phyloP scores from a whole-genome alignment of 2,797 vertebrate species.

The Argyrosomus regius region DNA sequence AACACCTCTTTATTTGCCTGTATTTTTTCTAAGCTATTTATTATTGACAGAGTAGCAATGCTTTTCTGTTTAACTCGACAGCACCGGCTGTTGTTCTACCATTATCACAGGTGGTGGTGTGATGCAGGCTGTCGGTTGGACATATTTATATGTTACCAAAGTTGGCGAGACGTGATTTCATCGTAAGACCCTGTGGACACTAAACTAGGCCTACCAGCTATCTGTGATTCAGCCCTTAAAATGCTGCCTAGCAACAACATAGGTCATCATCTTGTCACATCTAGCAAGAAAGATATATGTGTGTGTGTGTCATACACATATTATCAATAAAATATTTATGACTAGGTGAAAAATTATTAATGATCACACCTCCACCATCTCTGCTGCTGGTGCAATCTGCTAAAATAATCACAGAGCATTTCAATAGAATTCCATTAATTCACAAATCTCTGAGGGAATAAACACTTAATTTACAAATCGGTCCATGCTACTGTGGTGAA shows the following conservation, averaged over 20 bases:
- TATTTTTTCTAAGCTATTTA: conserved; percentile 8
- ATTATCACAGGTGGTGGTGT: conserved; percentile 28
- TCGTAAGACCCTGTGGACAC: conserved; percentile 9
- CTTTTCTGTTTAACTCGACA: conserved; percentile 22
- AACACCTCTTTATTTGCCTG: conserved; percentile 26
- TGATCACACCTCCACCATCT: conserved; percentile 2
- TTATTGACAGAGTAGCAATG: conserved; percentile 20
- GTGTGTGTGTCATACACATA: background rate
- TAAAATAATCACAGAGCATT: conserved; percentile 36
- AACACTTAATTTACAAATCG: conserved; percentile 80
- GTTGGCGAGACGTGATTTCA: background rate
- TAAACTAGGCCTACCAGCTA: background rate
- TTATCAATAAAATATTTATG: background rate
- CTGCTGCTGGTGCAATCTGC: conserved; percentile 13
- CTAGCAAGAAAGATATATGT: conserved; percentile 4
- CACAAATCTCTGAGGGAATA: conserved; percentile 63
- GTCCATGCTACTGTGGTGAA: conserved; percentile 66
- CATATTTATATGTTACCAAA: conserved; percentile 17
- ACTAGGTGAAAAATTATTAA: background rate
- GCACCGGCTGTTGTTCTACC: conserved; percentile 19
- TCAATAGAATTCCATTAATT: conserved; percentile 53
- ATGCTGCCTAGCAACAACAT: conserved; percentile 40
- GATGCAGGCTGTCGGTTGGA: conserved; percentile 23
- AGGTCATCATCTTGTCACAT: conserved; percentile 39
- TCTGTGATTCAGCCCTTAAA: conserved; percentile 5